Percentiles rank a stretch among this genome's conserved stretches.
Conservation (phyloP, 2,888 invertebrate species). For the Anoplius nigerrimus region DNA sequence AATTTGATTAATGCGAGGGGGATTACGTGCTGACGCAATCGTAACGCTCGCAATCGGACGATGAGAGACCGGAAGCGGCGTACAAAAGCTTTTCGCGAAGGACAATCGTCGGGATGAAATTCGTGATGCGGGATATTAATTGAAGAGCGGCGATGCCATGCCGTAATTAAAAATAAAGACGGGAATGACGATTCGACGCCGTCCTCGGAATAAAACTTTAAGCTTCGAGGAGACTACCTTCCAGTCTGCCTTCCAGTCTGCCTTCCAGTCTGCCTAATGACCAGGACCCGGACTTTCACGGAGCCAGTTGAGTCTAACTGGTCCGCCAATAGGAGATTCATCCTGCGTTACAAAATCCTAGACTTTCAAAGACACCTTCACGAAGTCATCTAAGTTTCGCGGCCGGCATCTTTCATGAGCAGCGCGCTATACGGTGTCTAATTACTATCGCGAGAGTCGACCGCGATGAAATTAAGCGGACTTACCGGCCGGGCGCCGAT, state of each 20-base stretch:
- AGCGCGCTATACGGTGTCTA: too few relatives aligned
- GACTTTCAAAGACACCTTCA: background rate
- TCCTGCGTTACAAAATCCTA: background rate
- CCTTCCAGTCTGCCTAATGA: slow-evolving; percentile 1
- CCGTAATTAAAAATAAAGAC: slow-evolving; percentile 30
- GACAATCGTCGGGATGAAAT: background rate
- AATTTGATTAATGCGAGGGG: too few relatives aligned
- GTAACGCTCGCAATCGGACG: too few relatives aligned
- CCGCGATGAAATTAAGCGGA: too few relatives aligned
- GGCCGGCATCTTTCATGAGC: too few relatives aligned
- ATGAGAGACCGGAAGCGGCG: too few relatives aligned
- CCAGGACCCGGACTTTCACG: background rate
- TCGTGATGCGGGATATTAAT: slow-evolving; percentile 44
- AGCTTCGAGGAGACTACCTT: background rate
- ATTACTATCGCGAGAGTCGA: too few relatives aligned
- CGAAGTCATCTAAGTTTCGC: background rate
- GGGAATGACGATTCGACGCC: background rate
- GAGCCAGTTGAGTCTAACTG: background rate
- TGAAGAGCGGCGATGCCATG: slow-evolving; percentile 25
- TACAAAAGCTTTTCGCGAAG: too few relatives aligned
- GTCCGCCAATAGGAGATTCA: background rate
- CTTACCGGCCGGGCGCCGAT: too few relatives aligned
- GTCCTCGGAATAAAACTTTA: slow-evolving; percentile 3
- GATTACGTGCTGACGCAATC: too few relatives aligned
- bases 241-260: background rate